A percentile compares a stretch with the other conserved stretches of the same genome.
Conservation (phyloP, 2,113 vertebrate species). For the Cichladusa arquata region DNA sequence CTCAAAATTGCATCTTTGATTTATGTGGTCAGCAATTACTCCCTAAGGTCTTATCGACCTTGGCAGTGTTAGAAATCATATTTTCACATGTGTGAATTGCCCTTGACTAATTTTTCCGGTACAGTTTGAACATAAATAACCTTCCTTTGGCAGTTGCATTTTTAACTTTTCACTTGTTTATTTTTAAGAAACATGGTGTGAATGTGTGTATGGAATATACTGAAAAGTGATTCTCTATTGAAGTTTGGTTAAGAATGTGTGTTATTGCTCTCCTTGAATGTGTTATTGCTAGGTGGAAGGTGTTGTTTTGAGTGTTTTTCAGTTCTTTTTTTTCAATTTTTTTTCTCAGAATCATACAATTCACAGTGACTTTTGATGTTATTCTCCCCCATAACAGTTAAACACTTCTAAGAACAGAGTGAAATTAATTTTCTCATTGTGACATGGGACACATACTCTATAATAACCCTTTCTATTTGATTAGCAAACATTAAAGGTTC, state of each 20-base stretch:
- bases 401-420: background rate
- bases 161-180: background rate
- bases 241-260: background rate
- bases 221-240: background rate
- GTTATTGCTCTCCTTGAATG: background rate
- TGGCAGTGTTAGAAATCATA: constrained; percentile 47
- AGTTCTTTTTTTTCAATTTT: background rate
- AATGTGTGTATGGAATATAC: background rate
- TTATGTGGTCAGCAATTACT: constrained; percentile 4
- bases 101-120: constrained; percentile 9
- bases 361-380: background rate
- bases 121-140: constrained; percentile 26
- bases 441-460: background rate
- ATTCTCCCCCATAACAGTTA: background rate
- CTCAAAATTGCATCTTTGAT: constrained; percentile 17
- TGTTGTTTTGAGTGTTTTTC: background rate
- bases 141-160: background rate
- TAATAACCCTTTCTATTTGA: background rate
- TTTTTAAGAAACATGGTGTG: background rate
- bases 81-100: constrained; percentile 31
- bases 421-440: background rate
- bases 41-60: constrained; percentile 21
- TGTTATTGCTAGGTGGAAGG: background rate
- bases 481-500: background rate
- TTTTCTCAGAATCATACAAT: background rate